Base-by-base conservation (phyloP, 2,797 vertebrate genomes). In the Argyrosomus regius region DNA sequence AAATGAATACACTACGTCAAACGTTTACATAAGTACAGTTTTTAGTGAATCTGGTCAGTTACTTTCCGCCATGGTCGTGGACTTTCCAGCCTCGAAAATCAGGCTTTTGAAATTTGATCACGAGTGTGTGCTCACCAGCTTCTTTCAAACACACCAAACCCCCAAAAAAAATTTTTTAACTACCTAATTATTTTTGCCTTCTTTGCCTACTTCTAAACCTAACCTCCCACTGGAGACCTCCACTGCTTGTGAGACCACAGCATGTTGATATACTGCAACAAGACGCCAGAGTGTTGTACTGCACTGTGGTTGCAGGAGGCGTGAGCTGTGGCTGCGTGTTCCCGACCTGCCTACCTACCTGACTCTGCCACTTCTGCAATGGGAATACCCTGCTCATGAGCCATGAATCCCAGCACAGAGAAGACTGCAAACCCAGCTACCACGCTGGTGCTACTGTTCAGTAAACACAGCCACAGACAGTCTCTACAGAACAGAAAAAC, bases 381-480 rank as follows among this genome's bases (percentile, higher is more conserved):
- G 24, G 95, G 87, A 62, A 90, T 81, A 0, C 93, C 93, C 68
- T 95, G 95, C 82, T 94, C 78, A 4, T 94, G 88, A 35, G 95
- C 92, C 95, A 96, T 96, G 86, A 96, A 96, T n/a, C 95, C 95
- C 63, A 96, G 84, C 61, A 96, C 95, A 0, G 96, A 96, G 88
- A 96, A 96, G 28, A 96, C 95, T 0, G 94, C 95, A 74, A 96
- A 96, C 2, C 96, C 95, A 63, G 95, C 95, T 0, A 95, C 92
- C 2, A 96, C 1, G 50, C 95, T 96, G 78, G 95, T 96, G 0
- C 52, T 43, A 53, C 94, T 94, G 91, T 96, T 96, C 56, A 96
- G 89, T 66, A 95, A 80, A 82, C 93, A 95, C 82, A 96, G 77
- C 85, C 83, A 93, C 20, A 96, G 73, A 31, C 89, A 87, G 80